Evolutionary conservation across 2,888 invertebrate genomes (phyloP).

Genomic region (Arrhopalites spinosus): DNA sequence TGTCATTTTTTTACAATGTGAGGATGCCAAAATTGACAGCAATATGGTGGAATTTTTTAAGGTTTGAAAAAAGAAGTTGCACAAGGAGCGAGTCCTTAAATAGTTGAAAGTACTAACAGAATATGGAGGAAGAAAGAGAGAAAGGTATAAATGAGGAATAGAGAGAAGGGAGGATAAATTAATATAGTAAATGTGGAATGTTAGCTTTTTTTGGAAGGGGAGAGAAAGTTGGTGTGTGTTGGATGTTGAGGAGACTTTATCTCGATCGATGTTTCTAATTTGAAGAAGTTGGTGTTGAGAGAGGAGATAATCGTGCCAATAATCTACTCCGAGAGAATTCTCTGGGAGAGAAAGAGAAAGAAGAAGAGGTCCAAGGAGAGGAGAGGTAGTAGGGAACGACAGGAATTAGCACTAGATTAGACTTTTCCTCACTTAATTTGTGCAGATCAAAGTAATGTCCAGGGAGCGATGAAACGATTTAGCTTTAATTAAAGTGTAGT

Average conservation of each 20-base stretch:
- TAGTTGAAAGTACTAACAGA: too few species aligned
- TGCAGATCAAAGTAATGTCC: slow-evolving; percentile 58
- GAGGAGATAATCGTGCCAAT: slow-evolving; percentile 32
- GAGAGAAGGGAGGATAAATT: not conserved
- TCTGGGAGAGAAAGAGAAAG: slow-evolving; percentile 15
- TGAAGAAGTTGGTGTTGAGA: slow-evolving; percentile 34
- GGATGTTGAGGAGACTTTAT: not conserved
- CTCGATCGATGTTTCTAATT: slow-evolving; percentile 36
- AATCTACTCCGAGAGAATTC: slow-evolving; percentile 31
- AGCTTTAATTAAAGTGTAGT: slow-evolving; percentile 58
- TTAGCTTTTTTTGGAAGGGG: not conserved
- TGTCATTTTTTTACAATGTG: too few species aligned
- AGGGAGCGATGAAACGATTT: slow-evolving; percentile 57
- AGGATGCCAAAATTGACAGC: too few species aligned
- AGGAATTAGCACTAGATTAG: slow-evolving; percentile 57
- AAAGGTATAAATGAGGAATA: not conserved
- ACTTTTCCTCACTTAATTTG: slow-evolving; percentile 56
- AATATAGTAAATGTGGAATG: not conserved
- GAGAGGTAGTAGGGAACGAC: slow-evolving; percentile 53
- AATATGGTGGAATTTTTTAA: too few species aligned
- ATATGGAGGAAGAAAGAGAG: not conserved
- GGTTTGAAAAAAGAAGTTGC: too few species aligned
- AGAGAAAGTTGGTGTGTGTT: not conserved
- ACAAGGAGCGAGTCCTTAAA: too few species aligned
- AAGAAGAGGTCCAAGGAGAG: slow-evolving; percentile 35